Evolutionary conservation across 1,140 invertebrate genomes (phyloP).

Genomic region (Tyrophagus putrescentiae): DNA sequence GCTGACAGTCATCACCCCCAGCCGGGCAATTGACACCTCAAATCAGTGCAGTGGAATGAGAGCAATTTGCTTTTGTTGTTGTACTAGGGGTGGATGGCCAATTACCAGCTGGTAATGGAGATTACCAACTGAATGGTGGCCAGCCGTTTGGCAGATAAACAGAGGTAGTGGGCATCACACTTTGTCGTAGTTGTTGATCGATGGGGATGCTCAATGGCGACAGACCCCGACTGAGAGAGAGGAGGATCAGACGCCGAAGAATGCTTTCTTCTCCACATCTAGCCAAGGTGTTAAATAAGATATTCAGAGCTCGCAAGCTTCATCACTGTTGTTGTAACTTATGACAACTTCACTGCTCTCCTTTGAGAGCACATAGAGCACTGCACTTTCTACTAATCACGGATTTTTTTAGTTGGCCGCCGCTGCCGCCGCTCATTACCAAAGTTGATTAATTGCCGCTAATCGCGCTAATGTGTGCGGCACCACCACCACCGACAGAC

Average conservation of each 20-base stretch:
- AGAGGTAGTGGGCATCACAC: too few relatives aligned
- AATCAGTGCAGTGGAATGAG: too few relatives aligned
- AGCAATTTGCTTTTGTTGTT: too few relatives aligned
- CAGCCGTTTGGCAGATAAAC: too few relatives aligned
- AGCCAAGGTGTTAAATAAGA: constrained; percentile 9
- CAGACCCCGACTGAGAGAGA: constrained; percentile 11
- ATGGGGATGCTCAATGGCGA: neutral
- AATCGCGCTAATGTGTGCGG: constrained; percentile 3
- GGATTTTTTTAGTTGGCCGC: too few relatives aligned
- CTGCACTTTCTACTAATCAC: too few relatives aligned
- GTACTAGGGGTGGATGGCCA: too few relatives aligned
- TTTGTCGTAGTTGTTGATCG: neutral
- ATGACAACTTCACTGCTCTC: neutral
- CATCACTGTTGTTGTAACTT: neutral
- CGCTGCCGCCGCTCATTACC: constrained; percentile 6
- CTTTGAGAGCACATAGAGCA: too few relatives aligned
- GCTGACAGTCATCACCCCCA: too few relatives aligned
- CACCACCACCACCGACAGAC: neutral
- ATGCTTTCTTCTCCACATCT: neutral
- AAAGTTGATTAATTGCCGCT: neutral
- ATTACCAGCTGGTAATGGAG: too few relatives aligned
- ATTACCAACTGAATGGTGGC: too few relatives aligned
- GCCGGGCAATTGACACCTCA: too few relatives aligned
- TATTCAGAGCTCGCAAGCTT: neutral
- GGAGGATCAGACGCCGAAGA: neutral